These are phyloP conservation scores for Spinus olivaceus DNA, from an alignment of 2,797 vertebrate species.

Conservation along the genomic window DNA sequence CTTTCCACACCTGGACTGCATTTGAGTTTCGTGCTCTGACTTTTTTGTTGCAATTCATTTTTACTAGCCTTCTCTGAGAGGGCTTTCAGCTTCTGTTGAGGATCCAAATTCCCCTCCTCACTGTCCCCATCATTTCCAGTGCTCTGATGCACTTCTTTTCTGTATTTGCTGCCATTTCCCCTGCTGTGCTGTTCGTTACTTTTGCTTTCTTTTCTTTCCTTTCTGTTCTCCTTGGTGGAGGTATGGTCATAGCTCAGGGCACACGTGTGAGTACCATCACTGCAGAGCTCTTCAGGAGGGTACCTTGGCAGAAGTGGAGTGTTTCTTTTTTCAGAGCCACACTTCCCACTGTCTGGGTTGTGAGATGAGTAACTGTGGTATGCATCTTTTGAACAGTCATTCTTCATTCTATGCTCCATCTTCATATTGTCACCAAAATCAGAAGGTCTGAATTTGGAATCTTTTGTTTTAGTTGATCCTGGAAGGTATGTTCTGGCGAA, in stretches of 20 bases:
- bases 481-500: conserved; percentile 34
- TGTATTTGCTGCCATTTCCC: conserved; percentile 47
- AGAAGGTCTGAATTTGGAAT: conserved; percentile 55
- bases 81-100: conserved; percentile 53
- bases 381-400: conserved; percentile 58
- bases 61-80: conserved; percentile 61
- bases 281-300: conserved; percentile 55
- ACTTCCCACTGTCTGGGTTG: conserved; percentile 57
- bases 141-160: conserved; percentile 44
- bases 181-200: conserved; percentile 35
- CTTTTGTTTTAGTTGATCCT: conserved; percentile 64
- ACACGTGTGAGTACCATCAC: neutral
- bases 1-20: conserved; percentile 42
- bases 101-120: conserved; percentile 45
- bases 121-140: neutral
- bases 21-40: conserved; percentile 61
- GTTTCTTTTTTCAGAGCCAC: conserved; percentile 64
- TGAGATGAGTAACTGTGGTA: conserved; percentile 47
- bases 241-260: conserved; percentile 28
- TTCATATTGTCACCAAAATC: conserved; percentile 55
- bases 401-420: conserved; percentile 60
- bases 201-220: conserved; percentile 66
- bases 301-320: neutral
- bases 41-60: conserved; percentile 65
- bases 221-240: conserved; percentile 64